Evolutionary conservation across 2,888 invertebrate species (phyloP), one percentile per base, ranked within the genome.

Genomic region (Campoletis raptor): DNA sequence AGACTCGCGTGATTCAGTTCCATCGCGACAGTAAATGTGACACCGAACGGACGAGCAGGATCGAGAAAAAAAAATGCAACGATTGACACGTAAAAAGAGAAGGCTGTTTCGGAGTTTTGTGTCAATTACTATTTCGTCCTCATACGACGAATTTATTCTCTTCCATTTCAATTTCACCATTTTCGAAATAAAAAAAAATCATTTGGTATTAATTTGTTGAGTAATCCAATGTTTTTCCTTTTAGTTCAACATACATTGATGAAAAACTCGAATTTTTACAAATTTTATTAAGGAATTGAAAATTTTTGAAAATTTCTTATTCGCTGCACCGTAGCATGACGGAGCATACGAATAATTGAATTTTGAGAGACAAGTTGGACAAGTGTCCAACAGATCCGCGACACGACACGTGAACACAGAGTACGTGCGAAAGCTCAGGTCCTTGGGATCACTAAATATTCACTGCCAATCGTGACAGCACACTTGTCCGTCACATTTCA

Each of bases 321-420:
- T 7, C 30, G 37, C 24, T n/a, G n/a, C 8, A 36, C 18, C 15
- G 12, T 12, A 36, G 36, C 15, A 37, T 18, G 37, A 24, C 48
- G 37, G 48, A 48, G 52, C 36, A 37, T 61, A 57, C 37, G 36
- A 4, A 61, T 48, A 70, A 82, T 82, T 70, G 61, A 67, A 82
- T 82, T 70, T 45, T 45, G 70, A 40, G 18, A 24, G 45, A 67
- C 45, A 45, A 18, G 48, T 30, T 69, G 40, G 45, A 67, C 45
- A 45, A 18, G 48, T 30, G 76, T 48, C 24, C 76, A 42, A 45
- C 70, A 2, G 72, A 48, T n/a, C 12, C 69, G 69, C 61, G 82
- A 77, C 76, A 70, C 61, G 57, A 48, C 61, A 74, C 57, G 48
- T 45, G 54, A 52, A 45, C 21, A 57, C 61, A 82, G 61, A 61